A percentile compares a stretch with the other conserved stretches of the same genome.
Evolutionary conservation across 1,140 invertebrate species (phyloP).

Genomic region (Diabrotica virgifera): DNA sequence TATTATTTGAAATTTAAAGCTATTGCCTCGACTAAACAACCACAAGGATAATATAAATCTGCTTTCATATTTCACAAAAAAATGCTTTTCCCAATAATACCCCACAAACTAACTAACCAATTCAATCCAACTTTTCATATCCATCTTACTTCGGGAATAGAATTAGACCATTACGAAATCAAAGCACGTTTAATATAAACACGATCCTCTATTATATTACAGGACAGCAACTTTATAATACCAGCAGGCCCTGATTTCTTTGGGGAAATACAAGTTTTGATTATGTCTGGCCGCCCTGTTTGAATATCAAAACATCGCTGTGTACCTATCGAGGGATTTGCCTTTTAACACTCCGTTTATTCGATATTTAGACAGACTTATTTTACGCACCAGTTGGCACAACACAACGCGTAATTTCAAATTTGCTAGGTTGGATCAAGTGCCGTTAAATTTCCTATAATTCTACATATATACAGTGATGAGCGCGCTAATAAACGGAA

Average conservation of each 20-base stretch:
- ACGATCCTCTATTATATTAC: constrained; percentile 20
- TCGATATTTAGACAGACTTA: constrained; percentile 30
- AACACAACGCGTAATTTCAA: constrained; percentile 9
- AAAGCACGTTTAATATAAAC: constrained; percentile 32
- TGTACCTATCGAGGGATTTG: constrained; percentile 27
- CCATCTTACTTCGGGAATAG: background rate
- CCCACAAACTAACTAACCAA: constrained; percentile 12
- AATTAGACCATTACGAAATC: constrained; percentile 23
- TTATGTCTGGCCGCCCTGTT: constrained; percentile 20
- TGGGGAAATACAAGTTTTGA: constrained; percentile 33
- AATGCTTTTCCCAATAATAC: too few relatives aligned
- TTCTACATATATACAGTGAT: too few relatives aligned
- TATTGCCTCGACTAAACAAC: too few relatives aligned
- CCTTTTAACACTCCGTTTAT: constrained; percentile 30
- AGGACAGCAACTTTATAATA: constrained; percentile 18
- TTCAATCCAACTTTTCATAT: constrained; percentile 10
- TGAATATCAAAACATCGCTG: constrained; percentile 30
- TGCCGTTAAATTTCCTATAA: too few relatives aligned
- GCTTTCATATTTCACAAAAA: too few relatives aligned
- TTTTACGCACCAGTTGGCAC: constrained; percentile 19
- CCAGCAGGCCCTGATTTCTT: constrained; percentile 25
- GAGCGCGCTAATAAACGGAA: too few relatives aligned
- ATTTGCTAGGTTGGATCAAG: background rate
- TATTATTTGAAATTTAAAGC: too few relatives aligned
- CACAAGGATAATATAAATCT: too few relatives aligned